These are phyloP conservation scores for Gnathonemus longibarbis DNA, from an alignment of 2,113 vertebrate species.

Conservation along the genomic window DNA sequence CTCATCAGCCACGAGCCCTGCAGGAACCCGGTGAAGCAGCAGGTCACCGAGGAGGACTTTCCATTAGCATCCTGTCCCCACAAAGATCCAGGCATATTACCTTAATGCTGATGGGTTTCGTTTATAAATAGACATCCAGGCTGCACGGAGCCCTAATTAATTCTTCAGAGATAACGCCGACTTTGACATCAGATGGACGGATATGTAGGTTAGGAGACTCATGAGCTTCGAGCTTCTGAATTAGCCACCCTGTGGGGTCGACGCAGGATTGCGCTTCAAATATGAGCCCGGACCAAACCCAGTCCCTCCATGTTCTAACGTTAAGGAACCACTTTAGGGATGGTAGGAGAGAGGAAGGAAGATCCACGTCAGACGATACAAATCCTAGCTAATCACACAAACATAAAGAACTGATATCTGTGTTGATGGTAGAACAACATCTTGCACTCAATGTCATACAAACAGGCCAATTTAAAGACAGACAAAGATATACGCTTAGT, in stretches of 20 bases:
- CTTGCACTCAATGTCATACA: background rate
- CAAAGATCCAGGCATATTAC: background rate
- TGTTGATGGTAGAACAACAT: background rate
- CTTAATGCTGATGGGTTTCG: slow-evolving; percentile 6
- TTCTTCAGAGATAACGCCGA: background rate
- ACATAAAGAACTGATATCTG: background rate
- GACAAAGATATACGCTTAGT: background rate
- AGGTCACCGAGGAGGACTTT: background rate
- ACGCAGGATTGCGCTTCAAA: background rate
- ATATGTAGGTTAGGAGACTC: background rate
- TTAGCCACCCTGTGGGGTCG: background rate
- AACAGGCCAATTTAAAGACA: background rate
- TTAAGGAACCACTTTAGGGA: background rate
- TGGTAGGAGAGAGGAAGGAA: background rate
- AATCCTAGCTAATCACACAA: background rate
- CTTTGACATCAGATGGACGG: background rate
- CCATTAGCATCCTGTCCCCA: background rate
- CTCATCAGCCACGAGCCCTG: background rate
- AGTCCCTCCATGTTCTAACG: background rate
- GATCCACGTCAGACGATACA: too few species aligned
- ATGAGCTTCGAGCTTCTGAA: background rate
- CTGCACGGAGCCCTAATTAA: background rate
- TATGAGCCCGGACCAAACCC: background rate
- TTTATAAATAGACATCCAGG: slow-evolving; percentile 17
- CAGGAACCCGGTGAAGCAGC: background rate